Conservation (phyloP, 2,888 invertebrate species). For the Lissocephala sabroskyi region DNA sequence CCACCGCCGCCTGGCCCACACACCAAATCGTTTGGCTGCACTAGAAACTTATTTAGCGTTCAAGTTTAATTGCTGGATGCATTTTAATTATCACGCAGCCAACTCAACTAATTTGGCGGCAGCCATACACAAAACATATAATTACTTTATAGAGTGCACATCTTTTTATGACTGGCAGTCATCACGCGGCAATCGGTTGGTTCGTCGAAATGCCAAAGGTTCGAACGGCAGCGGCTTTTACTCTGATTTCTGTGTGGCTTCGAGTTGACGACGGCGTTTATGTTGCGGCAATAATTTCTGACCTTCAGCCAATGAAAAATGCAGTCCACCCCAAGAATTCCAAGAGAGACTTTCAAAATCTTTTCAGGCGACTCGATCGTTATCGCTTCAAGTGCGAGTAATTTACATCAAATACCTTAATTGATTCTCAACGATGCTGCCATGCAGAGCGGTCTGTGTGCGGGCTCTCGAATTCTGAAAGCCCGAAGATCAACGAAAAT, state of each 20-base stretch:
- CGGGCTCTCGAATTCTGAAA: slow-evolving; percentile 25
- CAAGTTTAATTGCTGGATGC: slow-evolving; percentile 41
- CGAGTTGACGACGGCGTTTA: slow-evolving; percentile 17
- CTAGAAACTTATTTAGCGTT: slow-evolving; percentile 34
- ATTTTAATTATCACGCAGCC: slow-evolving; percentile 42
- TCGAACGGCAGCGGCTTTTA: slow-evolving; percentile 51
- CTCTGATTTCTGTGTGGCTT: slow-evolving; percentile 41
- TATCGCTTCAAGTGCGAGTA: slow-evolving; percentile 47
- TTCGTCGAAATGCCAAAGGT: slow-evolving; percentile 45
- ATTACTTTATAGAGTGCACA: slow-evolving; percentile 51
- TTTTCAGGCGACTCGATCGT: too few relatives aligned
- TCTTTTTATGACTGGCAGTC: slow-evolving; percentile 25
- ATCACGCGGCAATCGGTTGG: slow-evolving; percentile 3
- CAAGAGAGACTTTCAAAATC: too few relatives aligned
- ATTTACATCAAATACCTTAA: slow-evolving; percentile 55
- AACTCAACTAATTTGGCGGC: slow-evolving; percentile 48
- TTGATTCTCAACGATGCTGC: slow-evolving; percentile 30
- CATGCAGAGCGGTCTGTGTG: slow-evolving; percentile 22
- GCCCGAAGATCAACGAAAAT: slow-evolving; percentile 23
- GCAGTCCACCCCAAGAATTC: slow-evolving; percentile 14
- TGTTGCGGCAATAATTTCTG: slow-evolving; percentile 4
- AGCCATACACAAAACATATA: slow-evolving; percentile 25
- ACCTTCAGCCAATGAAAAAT: slow-evolving; percentile 27
- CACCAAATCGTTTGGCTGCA: slow-evolving; percentile 10
- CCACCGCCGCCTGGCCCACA: slow-evolving; percentile 7